Percentiles rank a stretch among this genome's conserved stretches.
Conservation (phyloP, 2,888 invertebrate species). For the Melieria crassipennis region DNA sequence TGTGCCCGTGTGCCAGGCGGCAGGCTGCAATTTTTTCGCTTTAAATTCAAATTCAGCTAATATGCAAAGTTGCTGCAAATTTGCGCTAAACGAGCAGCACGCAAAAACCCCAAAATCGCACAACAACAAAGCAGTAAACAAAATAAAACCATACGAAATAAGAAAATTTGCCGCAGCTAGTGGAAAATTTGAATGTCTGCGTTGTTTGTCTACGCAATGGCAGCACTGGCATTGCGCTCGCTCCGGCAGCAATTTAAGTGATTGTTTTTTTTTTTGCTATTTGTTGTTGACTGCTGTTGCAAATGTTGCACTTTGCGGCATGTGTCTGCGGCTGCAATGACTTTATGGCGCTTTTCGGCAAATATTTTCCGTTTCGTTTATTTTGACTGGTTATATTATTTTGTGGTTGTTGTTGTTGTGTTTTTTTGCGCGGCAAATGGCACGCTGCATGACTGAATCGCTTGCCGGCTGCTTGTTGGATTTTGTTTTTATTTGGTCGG, state of each 20-base stretch:
- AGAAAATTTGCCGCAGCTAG: too few species aligned
- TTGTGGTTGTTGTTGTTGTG: constrained; percentile 37
- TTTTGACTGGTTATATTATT: constrained; percentile 8
- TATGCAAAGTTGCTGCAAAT: neutral
- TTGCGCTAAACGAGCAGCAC: too few species aligned
- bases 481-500: constrained; percentile 1
- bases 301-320: neutral
- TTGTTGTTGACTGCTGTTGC: constrained; percentile 37
- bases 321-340: constrained; percentile 40
- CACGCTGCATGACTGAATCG: constrained; percentile 36
- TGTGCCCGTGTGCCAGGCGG: constrained; percentile 29
- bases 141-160: neutral
- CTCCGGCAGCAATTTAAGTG: constrained; percentile 36
- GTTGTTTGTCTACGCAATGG: constrained; percentile 42
- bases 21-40: too few species aligned
- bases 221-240: neutral
- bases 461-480: neutral
- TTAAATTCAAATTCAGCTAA: neutral
- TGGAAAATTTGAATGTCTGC: constrained; percentile 24
- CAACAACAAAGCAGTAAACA: constrained; percentile 14
- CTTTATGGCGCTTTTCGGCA: constrained; percentile 33
- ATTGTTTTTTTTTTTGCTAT: constrained; percentile 30
- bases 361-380: constrained; percentile 25
- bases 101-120: too few species aligned
- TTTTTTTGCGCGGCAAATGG: constrained; percentile 29